Base-by-base conservation (phyloP, 1,140 invertebrate species). In the Micrasema minimum region DNA sequence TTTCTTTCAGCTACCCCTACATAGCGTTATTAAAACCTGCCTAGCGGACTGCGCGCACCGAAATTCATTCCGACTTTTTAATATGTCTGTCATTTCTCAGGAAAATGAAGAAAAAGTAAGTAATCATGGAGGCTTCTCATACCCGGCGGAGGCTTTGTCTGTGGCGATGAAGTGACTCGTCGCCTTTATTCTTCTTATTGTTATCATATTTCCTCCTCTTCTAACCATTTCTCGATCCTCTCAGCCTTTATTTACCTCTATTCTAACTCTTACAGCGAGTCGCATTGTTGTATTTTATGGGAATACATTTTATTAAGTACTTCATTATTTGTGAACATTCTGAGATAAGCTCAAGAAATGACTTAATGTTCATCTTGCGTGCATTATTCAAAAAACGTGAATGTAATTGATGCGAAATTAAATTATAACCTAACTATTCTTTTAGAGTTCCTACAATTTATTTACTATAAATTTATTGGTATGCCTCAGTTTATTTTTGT, bases 21-120 rank as follows among this genome's bases (percentile, higher is more conserved):
- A 22, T 12, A 22, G 41, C 59, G 20, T 64, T 64, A 64, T 64
- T 64, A 64, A 64, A 64, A 64, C 43, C 59, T 46, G 59, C 41
- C 59, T 64, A 11, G 31, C 53, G 23, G 51, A 37, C 23, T 35
- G 10, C 48, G 48, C 50, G 65, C 61, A 35, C 70, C 48, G 38
- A 66, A 72, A 72, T 72, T 68, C 57, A 72, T 69, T 66, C 66
- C 16, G 71, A 68, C 38, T 72, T 72, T 72, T 72, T 72, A 72
- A 72, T 72, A 72, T 72, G 71, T 72, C 71, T 72, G 71, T 72
- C 71, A 72, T 72, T 59, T 68, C 61, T 45, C 31, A 61, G 38
- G 66, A 66, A 69, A 72, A 72, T 68, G 66, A 57, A 69, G 71
- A 67, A 68, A 57, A 64, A 45, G 59, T 59, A 61, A 72, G 66